Base-by-base conservation (phyloP, 2,888 invertebrate genomes). In the Fragum sueziense region DNA sequence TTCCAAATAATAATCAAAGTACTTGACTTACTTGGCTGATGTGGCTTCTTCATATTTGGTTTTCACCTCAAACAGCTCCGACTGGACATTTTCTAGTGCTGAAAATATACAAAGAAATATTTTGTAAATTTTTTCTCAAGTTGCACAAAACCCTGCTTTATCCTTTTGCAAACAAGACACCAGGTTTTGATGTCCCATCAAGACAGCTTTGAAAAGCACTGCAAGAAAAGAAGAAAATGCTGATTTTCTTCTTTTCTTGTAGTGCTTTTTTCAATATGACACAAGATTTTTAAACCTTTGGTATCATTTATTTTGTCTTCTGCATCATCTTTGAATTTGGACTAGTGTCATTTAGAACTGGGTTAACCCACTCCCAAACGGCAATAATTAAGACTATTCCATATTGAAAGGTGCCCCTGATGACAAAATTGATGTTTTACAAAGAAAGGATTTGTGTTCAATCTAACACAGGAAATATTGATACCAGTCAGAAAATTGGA, bases 41-140 rank as follows among this genome's bases (percentile, higher is more conserved):
- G 92, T 91, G 34, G 92, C 90, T 85, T 94, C 94, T 78, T 94
- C 94, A 86, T 93, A 93, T 87, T 93, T 93, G 84, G 93, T 88
- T 85, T 93, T 94, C 79, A 93, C 89, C 84, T 94, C 94, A 89
- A 93, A 93, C 86, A 94, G 90, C 85, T 94, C 94, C 6, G 93
- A 93, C 88, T 94, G 94, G 47, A 92, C 90, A 85, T 89, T 91
- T 79, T 94, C 93, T 79, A 94, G 90, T 83, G 92, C 93, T 93
- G 90, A 31, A 90, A 90, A 68, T 41, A 52, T 6, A 37, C 11
- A 11, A 68, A 68, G 14, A 34, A 4, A 11, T 33, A 33, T n/a
- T 65, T 31, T n/a, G 14, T 3, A 22, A 14, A 31, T 25, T 34
- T 22, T 65, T 7, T 33, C 20, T 27, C 37, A 65, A 22, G 4